Evolutionary conservation across 53 echinoderm and acorn worm species (phyloP).

Genomic region (Patiria pectinifera): DNA sequence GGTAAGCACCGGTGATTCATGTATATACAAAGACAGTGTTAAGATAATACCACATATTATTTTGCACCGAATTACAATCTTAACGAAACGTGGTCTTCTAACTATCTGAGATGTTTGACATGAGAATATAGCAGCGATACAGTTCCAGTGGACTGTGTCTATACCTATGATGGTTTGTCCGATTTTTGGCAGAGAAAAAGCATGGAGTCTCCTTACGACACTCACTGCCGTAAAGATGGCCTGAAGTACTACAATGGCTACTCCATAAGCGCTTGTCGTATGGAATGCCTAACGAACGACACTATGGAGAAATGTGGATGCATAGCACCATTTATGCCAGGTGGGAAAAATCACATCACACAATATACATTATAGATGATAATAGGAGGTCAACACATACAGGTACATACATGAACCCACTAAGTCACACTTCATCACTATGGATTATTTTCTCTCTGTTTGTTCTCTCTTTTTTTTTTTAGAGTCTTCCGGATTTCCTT

Average conservation of each 20-base stretch:
- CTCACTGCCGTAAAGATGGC: slow-evolving; percentile 19
- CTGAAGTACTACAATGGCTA: slow-evolving; percentile 10
- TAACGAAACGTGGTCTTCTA: too few species aligned
- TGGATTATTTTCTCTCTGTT: too few species aligned
- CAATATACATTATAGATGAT: too few species aligned
- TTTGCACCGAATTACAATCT: too few species aligned
- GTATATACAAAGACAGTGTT: too few species aligned
- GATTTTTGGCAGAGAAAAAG: slow-evolving; percentile 10
- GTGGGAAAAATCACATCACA: background rate
- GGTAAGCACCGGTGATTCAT: background rate
- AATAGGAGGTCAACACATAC: too few species aligned
- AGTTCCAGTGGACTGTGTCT: background rate
- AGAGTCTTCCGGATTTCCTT: slow-evolving; percentile 41
- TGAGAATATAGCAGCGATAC: too few species aligned
- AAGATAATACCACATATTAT: too few species aligned
- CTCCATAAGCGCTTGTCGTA: slow-evolving; percentile 14
- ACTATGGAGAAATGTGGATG: slow-evolving; percentile 39
- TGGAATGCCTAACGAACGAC: slow-evolving; percentile 25
- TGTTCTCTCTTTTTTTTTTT: background rate
- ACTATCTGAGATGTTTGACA: too few species aligned
- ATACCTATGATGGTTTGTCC: background rate
- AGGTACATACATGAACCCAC: too few species aligned
- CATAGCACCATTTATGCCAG: slow-evolving; percentile 47
- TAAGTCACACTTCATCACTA: too few species aligned
- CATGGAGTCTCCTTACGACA: slow-evolving; percentile 24